phyloP scores from a whole-genome alignment of 2,797 vertebrate genomes.

The Lacerta viridis region DNA sequence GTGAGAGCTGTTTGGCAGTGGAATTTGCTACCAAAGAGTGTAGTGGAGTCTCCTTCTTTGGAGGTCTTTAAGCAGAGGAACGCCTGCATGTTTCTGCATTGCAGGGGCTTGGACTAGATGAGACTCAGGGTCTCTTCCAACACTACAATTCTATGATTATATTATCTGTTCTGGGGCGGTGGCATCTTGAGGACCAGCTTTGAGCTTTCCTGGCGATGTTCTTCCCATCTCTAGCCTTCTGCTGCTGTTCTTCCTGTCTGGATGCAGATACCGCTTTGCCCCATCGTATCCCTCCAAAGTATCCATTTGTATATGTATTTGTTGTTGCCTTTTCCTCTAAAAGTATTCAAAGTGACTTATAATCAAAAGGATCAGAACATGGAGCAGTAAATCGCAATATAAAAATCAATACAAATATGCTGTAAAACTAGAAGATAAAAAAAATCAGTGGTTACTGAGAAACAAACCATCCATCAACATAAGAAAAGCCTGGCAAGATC shows the following conservation, averaged over 20 bases:
- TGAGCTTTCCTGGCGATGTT: neutral
- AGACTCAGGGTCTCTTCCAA: too few species aligned
- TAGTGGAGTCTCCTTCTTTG: too few species aligned
- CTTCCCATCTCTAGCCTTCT: neutral
- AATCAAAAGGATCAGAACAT: neutral
- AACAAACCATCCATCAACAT: conserved; percentile 1
- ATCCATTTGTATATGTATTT: neutral
- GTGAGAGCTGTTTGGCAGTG: too few species aligned
- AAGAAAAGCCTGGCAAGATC: neutral
- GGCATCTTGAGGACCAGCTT: neutral
- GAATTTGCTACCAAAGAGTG: too few species aligned
- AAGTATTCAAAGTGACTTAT: neutral
- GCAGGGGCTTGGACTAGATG: too few species aligned
- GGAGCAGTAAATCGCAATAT: neutral
- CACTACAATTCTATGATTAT: too few species aligned
- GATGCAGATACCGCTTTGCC: too few species aligned
- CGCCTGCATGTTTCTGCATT: too few species aligned
- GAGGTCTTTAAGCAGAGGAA: too few species aligned
- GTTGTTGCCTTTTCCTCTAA: neutral
- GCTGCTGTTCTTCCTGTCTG: neutral
- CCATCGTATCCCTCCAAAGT: neutral
- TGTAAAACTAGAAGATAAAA: neutral
- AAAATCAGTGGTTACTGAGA: neutral
- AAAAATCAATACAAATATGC: conserved; percentile 21
- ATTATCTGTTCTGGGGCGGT: too few species aligned